Base-by-base conservation (phyloP, 2,113 vertebrate genomes). In the Poecile atricapillus region DNA sequence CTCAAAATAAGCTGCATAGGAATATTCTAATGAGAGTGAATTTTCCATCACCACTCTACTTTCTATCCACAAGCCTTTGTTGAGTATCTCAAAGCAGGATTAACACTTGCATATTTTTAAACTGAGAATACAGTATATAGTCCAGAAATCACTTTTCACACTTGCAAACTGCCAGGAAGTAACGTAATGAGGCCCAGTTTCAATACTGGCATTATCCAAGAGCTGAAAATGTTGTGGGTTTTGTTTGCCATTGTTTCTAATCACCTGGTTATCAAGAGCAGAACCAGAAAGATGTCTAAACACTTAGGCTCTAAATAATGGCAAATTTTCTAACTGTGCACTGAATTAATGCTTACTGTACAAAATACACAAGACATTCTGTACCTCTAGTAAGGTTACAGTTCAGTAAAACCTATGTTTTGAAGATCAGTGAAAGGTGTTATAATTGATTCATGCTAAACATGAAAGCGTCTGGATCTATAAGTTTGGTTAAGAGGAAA, bases 171-270 rank as follows among this genome's bases (percentile, higher is more conserved):
- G 65, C 33, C 13, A 65, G 4, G 60, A 94, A 67, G 33, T 89
- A 55, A 83, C 24, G 15, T 15, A 35, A 52, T 39, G 69, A 89
- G 58, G 90, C 49, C 82, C 17, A 6, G 91, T 5, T 92, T 96
- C 88, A 81, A 96, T 84, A 65, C 23, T 88, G 90, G 95, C 75
- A 96, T 92, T 75, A 89, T 88, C 83, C 95, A 96, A 14, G 27
- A 73, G 71, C 84, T 60, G 53, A 78, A 79, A 64, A 35, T 49
- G 73, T 41, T 95, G 73, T 4, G 16, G 2, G 9, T 64, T 91
- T 62, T 60, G 22, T 58, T 70, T 35, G 8, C 2, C 46, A 80
- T 62, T 80, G 84, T 27, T 87, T 83, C 89, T 58, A 94, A 92
- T 95, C 67, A 94, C 74, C 89, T 95, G 73, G 35, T 77, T 83